These are phyloP conservation scores for Amphiprion percula DNA, from an alignment of 2,113 vertebrate genomes.

Conservation along the genomic window DNA sequence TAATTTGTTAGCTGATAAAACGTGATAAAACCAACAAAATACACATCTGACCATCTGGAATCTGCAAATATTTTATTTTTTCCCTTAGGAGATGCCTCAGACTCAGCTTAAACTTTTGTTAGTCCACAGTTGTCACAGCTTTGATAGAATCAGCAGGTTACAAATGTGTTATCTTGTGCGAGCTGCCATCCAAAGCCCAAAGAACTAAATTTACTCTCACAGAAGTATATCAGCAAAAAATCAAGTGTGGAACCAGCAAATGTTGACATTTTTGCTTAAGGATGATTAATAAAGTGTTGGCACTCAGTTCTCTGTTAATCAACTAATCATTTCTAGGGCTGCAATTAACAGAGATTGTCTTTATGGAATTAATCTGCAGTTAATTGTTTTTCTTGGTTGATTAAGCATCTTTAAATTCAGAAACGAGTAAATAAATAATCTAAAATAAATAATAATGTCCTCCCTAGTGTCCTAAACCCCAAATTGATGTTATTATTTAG, in stretches of 20 bases:
- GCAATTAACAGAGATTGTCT: neutral
- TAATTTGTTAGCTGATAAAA: no score
- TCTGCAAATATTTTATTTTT: neutral
- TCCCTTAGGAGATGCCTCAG: neutral
- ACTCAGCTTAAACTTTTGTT: neutral
- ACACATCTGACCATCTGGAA: neutral
- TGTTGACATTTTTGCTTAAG: no score
- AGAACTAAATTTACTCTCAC: neutral
- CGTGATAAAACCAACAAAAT: no score
- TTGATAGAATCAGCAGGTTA: no score
- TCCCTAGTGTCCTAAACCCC: neutral
- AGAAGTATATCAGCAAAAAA: no score
- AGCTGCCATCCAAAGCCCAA: neutral
- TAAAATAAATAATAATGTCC: neutral
- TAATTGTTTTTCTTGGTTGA: neutral
- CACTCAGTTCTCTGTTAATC: neutral
- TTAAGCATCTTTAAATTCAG: neutral
- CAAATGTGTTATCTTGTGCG: no score
- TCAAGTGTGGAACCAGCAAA: no score
- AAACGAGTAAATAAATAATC: neutral
- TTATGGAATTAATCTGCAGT: neutral
- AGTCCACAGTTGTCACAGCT: neutral
- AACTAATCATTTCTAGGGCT: neutral
- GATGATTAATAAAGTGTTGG: neutral
- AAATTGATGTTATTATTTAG: neutral